Percentiles rank a stretch among this genome's conserved stretches.
phyloP scores from a whole-genome alignment of 2,888 invertebrate species.

The Drosophila rubida region DNA sequence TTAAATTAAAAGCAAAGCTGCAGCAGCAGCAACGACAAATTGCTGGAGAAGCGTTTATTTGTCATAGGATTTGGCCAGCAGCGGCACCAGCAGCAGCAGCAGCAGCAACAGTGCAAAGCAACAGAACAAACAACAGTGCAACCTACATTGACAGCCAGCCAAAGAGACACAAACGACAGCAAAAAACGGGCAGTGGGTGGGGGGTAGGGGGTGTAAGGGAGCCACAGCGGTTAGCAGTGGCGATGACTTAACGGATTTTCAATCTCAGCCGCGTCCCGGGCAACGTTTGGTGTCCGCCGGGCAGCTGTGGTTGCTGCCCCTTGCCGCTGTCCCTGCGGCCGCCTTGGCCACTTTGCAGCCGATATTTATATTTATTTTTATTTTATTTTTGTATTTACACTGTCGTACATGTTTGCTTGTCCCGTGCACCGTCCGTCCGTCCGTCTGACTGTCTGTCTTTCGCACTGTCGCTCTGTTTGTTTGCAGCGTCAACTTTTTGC shows the following conservation, averaged over 20 bases:
- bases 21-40: conserved; percentile 56
- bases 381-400: conserved; percentile 78
- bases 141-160: conserved; percentile 56
- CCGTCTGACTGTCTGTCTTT: conserved; percentile 27
- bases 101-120: conserved; percentile 49
- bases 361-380: conserved; percentile 74
- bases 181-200: neutral
- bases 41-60: conserved; percentile 70
- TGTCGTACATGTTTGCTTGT: conserved; percentile 66
- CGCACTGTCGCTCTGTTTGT: conserved; percentile 47
- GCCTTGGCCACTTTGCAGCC: conserved; percentile 77
- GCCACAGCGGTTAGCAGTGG: conserved; percentile 76
- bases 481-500: conserved; percentile 69
- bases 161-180: no score
- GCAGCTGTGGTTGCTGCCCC: conserved; percentile 13
- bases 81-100: neutral
- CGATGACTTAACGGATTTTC: conserved; percentile 81
- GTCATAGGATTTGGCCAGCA: conserved; percentile 73
- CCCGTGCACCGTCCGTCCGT: conserved; percentile 13
- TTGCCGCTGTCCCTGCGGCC: conserved; percentile 10
- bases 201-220: neutral
- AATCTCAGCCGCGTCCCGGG: conserved; percentile 65
- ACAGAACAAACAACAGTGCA: conserved; percentile 58
- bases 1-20: conserved; percentile 75
- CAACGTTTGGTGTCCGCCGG: conserved; percentile 25